These are phyloP conservation scores for Odobenus rosmarus DNA, from an alignment of 2,113 vertebrate species.

Conservation along the genomic window DNA sequence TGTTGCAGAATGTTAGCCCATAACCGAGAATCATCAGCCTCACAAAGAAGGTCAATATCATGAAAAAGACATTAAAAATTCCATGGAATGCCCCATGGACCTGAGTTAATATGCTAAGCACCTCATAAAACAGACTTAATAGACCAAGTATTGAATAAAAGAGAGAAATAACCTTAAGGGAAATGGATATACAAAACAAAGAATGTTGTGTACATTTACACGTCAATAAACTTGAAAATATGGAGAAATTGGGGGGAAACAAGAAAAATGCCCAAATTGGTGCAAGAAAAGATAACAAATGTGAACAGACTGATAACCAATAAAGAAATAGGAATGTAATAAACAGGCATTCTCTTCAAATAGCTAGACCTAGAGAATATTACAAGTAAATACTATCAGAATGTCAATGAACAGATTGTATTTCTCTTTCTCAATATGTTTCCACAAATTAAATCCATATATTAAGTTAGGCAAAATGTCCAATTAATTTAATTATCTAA, in stretches of 20 bases:
- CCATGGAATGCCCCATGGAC: not conserved
- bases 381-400: not conserved
- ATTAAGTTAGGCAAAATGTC: not conserved
- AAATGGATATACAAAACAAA: slow-evolving; percentile 34
- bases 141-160: slow-evolving; percentile 53
- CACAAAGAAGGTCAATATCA: slow-evolving; percentile 34
- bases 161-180: slow-evolving; percentile 14
- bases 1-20: not conserved
- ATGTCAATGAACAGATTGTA: not conserved
- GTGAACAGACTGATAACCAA: not conserved
- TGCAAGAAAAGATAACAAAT: not conserved
- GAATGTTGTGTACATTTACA: slow-evolving; percentile 1
- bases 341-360: not conserved
- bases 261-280: not conserved
- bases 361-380: not conserved
- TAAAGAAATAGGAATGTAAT: slow-evolving; percentile 4
- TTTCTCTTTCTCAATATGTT: slow-evolving; percentile 27
- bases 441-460: slow-evolving; percentile 22
- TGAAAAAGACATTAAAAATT: slow-evolving; percentile 53
- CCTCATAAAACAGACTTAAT: slow-evolving; percentile 64
- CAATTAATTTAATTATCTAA: not conserved
- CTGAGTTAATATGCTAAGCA: slow-evolving; percentile 47
- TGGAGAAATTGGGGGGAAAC: not conserved
- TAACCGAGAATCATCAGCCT: slow-evolving; percentile 1
- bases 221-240: slow-evolving; percentile 43